Percentiles rank a stretch among this genome's conserved stretches.
Conservation (phyloP, 92 coral and sea anemone species). For the Blastomussa wellsi region DNA sequence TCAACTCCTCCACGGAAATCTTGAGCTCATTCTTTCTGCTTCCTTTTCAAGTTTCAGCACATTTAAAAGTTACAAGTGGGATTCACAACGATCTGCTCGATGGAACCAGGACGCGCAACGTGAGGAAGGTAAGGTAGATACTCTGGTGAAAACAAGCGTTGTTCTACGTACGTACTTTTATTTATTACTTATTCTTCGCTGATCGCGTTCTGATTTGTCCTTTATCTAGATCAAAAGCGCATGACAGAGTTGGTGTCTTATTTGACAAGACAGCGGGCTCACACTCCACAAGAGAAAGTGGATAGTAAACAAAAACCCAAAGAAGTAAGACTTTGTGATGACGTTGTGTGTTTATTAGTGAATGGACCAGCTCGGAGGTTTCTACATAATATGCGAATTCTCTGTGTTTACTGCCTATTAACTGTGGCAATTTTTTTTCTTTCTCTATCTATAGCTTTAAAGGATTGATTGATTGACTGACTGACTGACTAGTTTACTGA, state of each 20-base stretch:
- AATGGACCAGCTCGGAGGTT: not conserved
- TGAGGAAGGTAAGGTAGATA: constrained; percentile 81
- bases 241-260: constrained; percentile 84
- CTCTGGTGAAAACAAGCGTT: too few relatives aligned
- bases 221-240: constrained; percentile 77
- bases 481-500: too few relatives aligned
- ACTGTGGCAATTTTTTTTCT: too few relatives aligned
- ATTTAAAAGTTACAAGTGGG: constrained; percentile 98
- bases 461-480: too few relatives aligned
- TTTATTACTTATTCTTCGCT: not conserved
- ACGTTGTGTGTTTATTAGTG: not conserved
- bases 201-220: not conserved
- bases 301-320: constrained; percentile 82
- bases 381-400: not conserved
- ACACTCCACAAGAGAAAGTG: constrained; percentile 66
- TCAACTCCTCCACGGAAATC: too few relatives aligned
- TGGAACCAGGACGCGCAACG: constrained; percentile 99
- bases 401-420: too few relatives aligned
- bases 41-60: constrained; percentile 74
- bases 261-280: constrained; percentile 77
- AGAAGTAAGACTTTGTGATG: constrained; percentile 62
- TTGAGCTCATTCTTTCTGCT: not conserved
- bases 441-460: too few relatives aligned
- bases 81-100: constrained; percentile 90
- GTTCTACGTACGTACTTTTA: too few relatives aligned